These are phyloP conservation scores for Arvicanthis niloticus DNA, from an alignment of 2,113 vertebrate genomes.

Conservation along the genomic window DNA sequence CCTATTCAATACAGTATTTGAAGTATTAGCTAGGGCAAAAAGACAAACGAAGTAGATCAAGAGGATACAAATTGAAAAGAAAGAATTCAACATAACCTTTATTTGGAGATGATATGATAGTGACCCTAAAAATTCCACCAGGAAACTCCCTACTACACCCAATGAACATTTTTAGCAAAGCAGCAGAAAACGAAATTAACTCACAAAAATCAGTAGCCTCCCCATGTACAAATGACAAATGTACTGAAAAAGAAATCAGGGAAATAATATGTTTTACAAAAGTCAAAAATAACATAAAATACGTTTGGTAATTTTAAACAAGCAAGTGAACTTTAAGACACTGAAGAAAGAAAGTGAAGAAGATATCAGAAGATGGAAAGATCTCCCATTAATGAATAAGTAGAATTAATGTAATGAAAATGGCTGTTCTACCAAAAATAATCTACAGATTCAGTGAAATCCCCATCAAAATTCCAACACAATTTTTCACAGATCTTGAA, in stretches of 20 bases:
- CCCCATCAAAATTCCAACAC: neutral
- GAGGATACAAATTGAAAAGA: neutral
- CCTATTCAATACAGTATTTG: neutral
- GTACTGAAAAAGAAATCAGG: neutral
- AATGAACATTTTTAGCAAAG: neutral
- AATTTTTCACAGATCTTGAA: neutral
- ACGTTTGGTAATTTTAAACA: neutral
- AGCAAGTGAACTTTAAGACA: neutral
- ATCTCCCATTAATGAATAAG: neutral
- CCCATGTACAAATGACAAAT: neutral
- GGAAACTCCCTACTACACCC: neutral
- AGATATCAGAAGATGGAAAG: neutral
- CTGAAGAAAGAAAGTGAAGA: neutral
- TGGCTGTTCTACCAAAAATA: neutral
- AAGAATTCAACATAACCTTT: neutral
- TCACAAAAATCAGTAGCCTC: neutral
- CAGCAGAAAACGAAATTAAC: neutral
- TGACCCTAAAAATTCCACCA: neutral
- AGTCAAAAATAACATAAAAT: neutral
- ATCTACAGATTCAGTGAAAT: neutral
- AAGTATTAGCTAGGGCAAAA: neutral
- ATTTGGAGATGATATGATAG: neutral
- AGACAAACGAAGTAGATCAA: neutral
- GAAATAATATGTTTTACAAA: too few relatives aligned
- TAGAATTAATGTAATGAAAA: neutral